Percentiles rank a stretch among this genome's conserved stretches.
These are phyloP conservation scores for Phyllostomus hastatus DNA, from an alignment of 2,113 vertebrate genomes.

Conservation along the genomic window DNA sequence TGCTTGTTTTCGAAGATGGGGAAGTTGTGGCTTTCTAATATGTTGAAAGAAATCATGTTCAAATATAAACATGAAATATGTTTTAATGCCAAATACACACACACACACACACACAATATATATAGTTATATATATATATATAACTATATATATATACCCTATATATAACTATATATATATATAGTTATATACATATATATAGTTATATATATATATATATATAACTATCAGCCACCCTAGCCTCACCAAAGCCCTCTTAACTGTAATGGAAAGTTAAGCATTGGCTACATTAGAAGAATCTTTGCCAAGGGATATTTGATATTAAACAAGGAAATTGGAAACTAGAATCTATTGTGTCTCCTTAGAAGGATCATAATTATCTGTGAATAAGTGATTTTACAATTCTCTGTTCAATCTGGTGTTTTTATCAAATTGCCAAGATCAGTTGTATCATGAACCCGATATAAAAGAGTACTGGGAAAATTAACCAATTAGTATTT, in stretches of 20 bases:
- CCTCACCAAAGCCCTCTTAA: neutral
- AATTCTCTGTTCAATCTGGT: neutral
- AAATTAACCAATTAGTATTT: neutral
- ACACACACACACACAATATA: neutral
- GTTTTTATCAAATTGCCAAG: neutral
- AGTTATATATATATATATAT: too few species aligned
- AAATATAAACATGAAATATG: neutral
- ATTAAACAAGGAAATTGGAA: neutral
- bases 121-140: too few species aligned
- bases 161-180: too few species aligned
- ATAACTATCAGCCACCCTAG: neutral
- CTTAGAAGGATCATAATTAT: neutral
- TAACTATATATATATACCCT: too few species aligned
- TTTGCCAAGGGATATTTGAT: neutral
- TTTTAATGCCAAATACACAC: neutral
- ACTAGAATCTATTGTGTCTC: neutral
- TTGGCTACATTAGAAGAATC: neutral
- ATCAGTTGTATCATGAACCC: neutral
- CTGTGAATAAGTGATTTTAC: neutral
- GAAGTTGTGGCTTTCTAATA: neutral
- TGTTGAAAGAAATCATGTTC: neutral
- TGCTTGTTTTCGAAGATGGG: neutral
- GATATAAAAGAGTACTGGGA: neutral
- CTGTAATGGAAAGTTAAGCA: neutral
- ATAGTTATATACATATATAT: too few species aligned